These are phyloP conservation scores for Antrozous pallidus DNA, from an alignment of 2,797 vertebrate genomes.

Conservation along the genomic window DNA sequence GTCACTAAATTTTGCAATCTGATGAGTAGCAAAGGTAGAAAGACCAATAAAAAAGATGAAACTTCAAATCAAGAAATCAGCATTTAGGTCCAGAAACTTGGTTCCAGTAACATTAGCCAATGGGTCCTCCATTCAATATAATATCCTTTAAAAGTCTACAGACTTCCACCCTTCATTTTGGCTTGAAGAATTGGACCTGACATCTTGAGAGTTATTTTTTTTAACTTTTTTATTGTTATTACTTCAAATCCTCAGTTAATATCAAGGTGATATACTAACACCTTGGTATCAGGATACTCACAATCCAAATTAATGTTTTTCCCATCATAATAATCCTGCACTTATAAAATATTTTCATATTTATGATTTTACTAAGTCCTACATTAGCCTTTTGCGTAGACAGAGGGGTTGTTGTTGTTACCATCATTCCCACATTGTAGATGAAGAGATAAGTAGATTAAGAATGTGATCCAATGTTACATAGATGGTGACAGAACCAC, in stretches of 20 bases:
- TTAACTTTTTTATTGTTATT: not conserved
- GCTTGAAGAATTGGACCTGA: not conserved
- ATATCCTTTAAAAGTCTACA: not conserved
- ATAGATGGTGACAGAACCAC: not conserved
- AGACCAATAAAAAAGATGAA: slow-evolving; percentile 19
- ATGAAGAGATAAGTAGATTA: not conserved
- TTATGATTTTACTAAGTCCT: slow-evolving; percentile 13
- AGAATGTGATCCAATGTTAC: not conserved
- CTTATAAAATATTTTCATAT: slow-evolving; percentile 11
- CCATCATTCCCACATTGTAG: not conserved
- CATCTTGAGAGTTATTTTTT: not conserved
- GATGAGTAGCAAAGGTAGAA: not conserved
- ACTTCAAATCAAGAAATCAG: slow-evolving; percentile 11
- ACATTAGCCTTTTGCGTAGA: not conserved
- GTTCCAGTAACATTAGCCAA: not conserved
- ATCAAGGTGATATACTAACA: not conserved
- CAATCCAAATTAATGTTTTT: not conserved
- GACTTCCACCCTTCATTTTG: not conserved
- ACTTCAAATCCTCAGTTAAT: not conserved
- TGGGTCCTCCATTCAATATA: not conserved
- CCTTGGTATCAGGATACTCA: not conserved
- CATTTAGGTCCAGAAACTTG: slow-evolving; percentile 10
- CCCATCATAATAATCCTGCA: slow-evolving; percentile 21
- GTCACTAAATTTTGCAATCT: slow-evolving; percentile 32
- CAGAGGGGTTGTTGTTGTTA: not conserved